Conservation (phyloP, 2,888 invertebrate genomes). For the Ophraella communa region DNA sequence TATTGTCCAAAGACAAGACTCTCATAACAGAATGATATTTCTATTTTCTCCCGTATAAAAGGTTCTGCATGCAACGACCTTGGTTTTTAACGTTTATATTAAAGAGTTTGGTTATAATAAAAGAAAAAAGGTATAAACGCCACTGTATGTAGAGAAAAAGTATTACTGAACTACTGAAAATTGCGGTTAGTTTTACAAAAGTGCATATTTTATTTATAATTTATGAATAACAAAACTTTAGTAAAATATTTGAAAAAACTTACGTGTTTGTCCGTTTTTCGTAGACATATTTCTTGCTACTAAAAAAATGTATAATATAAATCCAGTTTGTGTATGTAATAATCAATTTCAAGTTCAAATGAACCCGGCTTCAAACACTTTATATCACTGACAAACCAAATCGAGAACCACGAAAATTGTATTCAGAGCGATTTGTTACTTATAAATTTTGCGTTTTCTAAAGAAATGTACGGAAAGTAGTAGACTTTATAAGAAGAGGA, state of each 20-base stretch:
- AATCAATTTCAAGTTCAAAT: neutral
- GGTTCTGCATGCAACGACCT: too few relatives aligned
- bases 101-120: too few relatives aligned
- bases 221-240: neutral
- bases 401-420: neutral
- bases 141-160: neutral
- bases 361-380: neutral
- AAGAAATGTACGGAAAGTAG: neutral
- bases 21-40: too few relatives aligned
- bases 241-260: neutral
- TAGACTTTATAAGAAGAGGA: neutral
- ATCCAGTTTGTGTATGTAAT: neutral
- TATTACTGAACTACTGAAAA: too few relatives aligned
- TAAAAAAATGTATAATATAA: neutral
- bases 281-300: neutral
- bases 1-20: too few relatives aligned
- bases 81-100: too few relatives aligned
- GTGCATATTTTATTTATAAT: too few relatives aligned
- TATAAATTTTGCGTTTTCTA: neutral
- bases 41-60: too few relatives aligned
- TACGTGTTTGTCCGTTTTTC: constrained; percentile 3
- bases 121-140: too few relatives aligned
- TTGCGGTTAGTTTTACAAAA: too few relatives aligned
- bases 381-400: neutral
- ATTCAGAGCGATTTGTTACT: neutral